Evolutionary conservation across 2,888 invertebrate genomes (phyloP).

Genomic region (Plusia festucae): DNA sequence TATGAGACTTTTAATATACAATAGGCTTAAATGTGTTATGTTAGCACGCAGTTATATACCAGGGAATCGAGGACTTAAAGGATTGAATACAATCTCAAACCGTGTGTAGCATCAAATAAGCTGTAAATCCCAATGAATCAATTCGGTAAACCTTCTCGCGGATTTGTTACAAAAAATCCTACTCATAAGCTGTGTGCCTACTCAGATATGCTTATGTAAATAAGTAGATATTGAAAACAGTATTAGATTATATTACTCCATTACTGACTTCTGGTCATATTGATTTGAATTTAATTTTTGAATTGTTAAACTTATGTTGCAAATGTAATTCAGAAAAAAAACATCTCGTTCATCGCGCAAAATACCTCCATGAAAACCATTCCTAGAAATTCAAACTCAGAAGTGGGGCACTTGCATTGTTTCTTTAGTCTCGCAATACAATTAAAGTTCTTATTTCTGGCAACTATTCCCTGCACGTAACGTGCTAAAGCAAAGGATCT

Average conservation of each 20-base stretch:
- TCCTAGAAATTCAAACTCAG: neutral
- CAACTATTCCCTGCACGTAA: constrained; percentile 21
- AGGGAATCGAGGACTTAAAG: constrained; percentile 8
- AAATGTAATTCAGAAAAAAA: constrained; percentile 28
- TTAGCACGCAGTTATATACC: neutral
- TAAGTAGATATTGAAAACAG: too few species aligned
- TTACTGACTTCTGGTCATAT: too few species aligned
- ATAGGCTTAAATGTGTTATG: neutral
- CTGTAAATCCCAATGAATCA: constrained; percentile 9
- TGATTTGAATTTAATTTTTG: too few species aligned
- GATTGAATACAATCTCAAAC: constrained; percentile 1
- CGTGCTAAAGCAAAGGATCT: constrained; percentile 24
- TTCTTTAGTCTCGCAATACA: constrained; percentile 20
- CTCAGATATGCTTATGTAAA: too few species aligned
- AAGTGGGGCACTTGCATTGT: constrained; percentile 6
- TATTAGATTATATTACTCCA: too few species aligned
- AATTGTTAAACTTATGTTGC: constrained; percentile 14
- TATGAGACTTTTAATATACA: too few species aligned
- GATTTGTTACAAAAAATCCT: too few species aligned
- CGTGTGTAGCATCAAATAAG: neutral
- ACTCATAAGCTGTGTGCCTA: too few species aligned
- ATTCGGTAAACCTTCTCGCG: constrained; percentile 5
- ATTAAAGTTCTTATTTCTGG: constrained; percentile 13
- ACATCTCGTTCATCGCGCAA: neutral
- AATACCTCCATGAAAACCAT: neutral